Percentiles rank a stretch among this genome's conserved stretches.
These are phyloP conservation scores for Hofmannophila pseudospretella DNA, from an alignment of 2,888 invertebrate species.

Conservation along the genomic window DNA sequence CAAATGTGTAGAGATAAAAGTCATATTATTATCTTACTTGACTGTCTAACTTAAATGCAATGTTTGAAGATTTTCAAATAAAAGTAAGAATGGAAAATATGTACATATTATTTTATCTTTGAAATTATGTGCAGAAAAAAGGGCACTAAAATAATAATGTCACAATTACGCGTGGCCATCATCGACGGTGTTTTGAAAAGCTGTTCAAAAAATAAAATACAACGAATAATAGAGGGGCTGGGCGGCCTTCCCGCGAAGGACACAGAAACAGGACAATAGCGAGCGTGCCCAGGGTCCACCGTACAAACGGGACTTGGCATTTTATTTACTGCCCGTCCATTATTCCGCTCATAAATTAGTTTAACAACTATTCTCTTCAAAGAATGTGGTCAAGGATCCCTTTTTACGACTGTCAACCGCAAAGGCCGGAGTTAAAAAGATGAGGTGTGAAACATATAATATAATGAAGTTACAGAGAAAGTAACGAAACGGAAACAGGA, in stretches of 20 bases:
- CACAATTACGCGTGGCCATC: slow-evolving; percentile 8
- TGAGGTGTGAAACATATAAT: slow-evolving; percentile 5
- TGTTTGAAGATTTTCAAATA: too few species aligned
- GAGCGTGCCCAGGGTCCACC: slow-evolving; percentile 32
- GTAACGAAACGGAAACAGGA: slow-evolving; percentile 5
- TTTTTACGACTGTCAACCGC: slow-evolving; percentile 37
- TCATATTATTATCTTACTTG: too few species aligned
- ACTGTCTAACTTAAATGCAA: too few species aligned
- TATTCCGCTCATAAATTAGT: slow-evolving; percentile 48
- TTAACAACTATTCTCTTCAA: slow-evolving; percentile 39
- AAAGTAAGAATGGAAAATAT: too few species aligned
- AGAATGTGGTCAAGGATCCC: slow-evolving; percentile 40
- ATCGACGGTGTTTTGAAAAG: slow-evolving; percentile 27
- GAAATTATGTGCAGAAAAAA: too few species aligned
- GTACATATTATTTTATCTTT: too few species aligned
- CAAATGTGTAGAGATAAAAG: too few species aligned
- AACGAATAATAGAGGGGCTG: slow-evolving; percentile 30
- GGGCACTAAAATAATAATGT: not conserved
- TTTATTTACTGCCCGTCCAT: slow-evolving; percentile 36
- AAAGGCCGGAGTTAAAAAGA: slow-evolving; percentile 23
- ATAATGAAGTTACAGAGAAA: slow-evolving; percentile 6
- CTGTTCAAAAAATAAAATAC: slow-evolving; percentile 23
- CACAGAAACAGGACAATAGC: slow-evolving; percentile 51
- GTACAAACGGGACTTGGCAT: slow-evolving; percentile 40
- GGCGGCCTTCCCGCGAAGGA: slow-evolving; percentile 59